phyloP scores from a whole-genome alignment of 2,888 invertebrate genomes.

The Melangyna quadrimaculata region DNA sequence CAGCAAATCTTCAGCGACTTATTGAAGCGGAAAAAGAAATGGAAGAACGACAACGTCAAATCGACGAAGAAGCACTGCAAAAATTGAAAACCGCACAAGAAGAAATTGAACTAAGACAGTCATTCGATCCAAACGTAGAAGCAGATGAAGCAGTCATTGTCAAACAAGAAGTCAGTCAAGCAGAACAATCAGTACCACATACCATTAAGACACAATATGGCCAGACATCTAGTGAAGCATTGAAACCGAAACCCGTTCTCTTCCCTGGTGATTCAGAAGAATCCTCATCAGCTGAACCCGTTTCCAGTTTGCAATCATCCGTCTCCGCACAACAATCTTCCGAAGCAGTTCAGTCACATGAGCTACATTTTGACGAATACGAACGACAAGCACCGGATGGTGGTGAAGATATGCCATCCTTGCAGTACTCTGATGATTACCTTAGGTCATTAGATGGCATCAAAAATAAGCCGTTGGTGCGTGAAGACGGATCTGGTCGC shows the following conservation, averaged over 20 bases:
- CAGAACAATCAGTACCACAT: slow-evolving; percentile 68
- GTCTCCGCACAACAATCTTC: slow-evolving; percentile 78
- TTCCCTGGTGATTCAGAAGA: slow-evolving; percentile 79
- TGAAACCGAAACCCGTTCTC: slow-evolving; percentile 75
- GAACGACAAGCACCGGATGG: slow-evolving; percentile 80
- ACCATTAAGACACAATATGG: slow-evolving; percentile 79
- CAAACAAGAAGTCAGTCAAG: slow-evolving; percentile 73
- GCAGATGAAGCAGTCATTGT: slow-evolving; percentile 75
- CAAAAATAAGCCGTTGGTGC: slow-evolving; percentile 84
- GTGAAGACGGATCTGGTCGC: slow-evolving; percentile 84
- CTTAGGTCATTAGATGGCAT: slow-evolving; percentile 85
- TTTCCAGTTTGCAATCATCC: slow-evolving; percentile 76
- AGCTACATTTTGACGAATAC: slow-evolving; percentile 83
- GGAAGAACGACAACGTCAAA: slow-evolving; percentile 75
- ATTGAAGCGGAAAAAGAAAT: slow-evolving; percentile 78
- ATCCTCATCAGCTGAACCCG: slow-evolving; percentile 77
- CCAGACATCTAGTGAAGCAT: slow-evolving; percentile 75
- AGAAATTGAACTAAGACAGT: slow-evolving; percentile 74
- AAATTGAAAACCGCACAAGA: slow-evolving; percentile 74
- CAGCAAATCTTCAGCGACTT: slow-evolving; percentile 44
- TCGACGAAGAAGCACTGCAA: slow-evolving; percentile 76
- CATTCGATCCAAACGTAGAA: slow-evolving; percentile 57
- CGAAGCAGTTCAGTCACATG: slow-evolving; percentile 80
- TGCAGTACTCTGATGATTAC: slow-evolving; percentile 80
- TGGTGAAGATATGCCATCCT: slow-evolving; percentile 76